Base-by-base conservation (phyloP, 2,888 invertebrate species). In the Apotomis betuletana region DNA sequence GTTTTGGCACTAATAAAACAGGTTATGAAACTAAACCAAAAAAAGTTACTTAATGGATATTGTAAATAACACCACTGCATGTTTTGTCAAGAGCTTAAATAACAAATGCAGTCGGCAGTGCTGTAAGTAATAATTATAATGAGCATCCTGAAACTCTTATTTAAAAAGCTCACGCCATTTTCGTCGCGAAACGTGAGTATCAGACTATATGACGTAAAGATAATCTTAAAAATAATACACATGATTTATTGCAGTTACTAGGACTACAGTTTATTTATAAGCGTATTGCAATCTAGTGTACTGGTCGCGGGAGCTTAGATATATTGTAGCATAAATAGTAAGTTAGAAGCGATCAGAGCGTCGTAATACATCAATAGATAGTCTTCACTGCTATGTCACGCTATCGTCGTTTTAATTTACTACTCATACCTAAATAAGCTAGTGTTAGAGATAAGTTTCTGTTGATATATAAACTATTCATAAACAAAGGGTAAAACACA, bases 101-200 rank as follows among this genome's bases (percentile, higher is more conserved):
- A 58, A 71, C 27, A 77, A 85, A 81, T 84, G 83, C 87, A 82
- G 78, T 79, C 79, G 83, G 86, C 86, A 87, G 85, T 86, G 78
- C 77, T 63, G 49, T 60, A 79, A 77, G 71, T 77, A 79, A 85
- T 89, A 41, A 15, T 41, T 5, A 91, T 89, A 91, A 92, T 91
- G 91, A 92, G 91, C 88, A 91, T 89, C 88, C 90, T 90, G 90
- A 90, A 83, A 84, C 81, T 83, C 80, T 83, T 41, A 41, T 81
- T 78, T 73, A 74, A 77, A 81, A 76, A 79, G 77, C 75, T 80
- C 78, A 76, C 80, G 76, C 76, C 76, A 79, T 78, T 70, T 74
- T 76, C 75, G 75, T 78, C 79, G 78, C 59, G 51, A 44, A 57
- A 38, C 15, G 38, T 51, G 62, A 57, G 62, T 62, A 59, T 67